These are phyloP conservation scores for Centropus bengalensis DNA, from an alignment of 2,113 vertebrate genomes.

Conservation along the genomic window DNA sequence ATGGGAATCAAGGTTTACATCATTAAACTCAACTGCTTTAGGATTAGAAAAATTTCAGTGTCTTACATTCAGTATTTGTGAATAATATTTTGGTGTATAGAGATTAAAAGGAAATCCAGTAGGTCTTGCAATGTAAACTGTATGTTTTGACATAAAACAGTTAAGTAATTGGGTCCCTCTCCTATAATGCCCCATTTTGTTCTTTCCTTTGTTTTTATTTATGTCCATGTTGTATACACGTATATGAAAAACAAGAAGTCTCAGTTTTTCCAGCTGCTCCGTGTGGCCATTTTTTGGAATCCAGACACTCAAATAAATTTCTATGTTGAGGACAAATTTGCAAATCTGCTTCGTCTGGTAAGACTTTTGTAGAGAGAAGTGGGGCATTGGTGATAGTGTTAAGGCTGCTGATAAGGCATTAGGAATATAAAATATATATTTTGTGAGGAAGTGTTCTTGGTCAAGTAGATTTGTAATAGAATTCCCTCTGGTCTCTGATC, in stretches of 20 bases:
- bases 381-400: background rate
- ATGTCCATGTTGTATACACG: background rate
- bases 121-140: background rate
- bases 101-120: background rate
- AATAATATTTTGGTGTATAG: background rate
- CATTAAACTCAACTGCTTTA: background rate
- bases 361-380: background rate
- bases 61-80: background rate
- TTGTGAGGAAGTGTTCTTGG: background rate
- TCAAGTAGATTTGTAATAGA: background rate
- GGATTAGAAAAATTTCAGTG: background rate
- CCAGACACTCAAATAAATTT: background rate
- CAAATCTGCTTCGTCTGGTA: background rate
- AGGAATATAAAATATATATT: background rate
- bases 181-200: background rate
- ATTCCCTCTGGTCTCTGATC: slow-evolving; percentile 26
- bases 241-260: background rate
- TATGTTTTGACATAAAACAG: background rate
- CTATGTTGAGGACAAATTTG: background rate
- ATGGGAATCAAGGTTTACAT: background rate
- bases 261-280: background rate
- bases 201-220: background rate
- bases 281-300: background rate
- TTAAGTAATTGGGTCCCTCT: background rate
- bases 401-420: background rate